These are phyloP conservation scores for Lagocephalus sceleratus DNA, from an alignment of 2,797 vertebrate species.

Conservation along the genomic window DNA sequence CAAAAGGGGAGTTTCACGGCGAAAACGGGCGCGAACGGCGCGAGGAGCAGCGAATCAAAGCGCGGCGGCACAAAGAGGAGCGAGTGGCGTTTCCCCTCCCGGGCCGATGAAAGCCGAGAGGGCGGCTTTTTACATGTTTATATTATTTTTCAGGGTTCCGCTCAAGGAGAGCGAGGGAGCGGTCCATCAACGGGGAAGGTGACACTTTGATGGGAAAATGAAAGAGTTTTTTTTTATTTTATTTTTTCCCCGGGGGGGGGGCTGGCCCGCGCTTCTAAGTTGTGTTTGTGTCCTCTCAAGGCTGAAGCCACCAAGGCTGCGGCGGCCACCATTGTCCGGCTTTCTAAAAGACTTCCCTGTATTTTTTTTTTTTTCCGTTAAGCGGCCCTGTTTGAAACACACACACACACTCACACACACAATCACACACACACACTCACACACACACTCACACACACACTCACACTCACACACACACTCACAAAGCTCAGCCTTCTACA, in stretches of 20 bases:
- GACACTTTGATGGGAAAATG: constrained; percentile 68
- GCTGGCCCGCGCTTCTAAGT: constrained; percentile 7
- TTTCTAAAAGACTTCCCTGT: constrained; percentile 34
- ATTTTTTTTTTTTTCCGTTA: constrained; percentile 17
- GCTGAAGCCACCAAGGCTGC: constrained; percentile 59
- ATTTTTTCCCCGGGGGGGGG: too few relatives aligned
- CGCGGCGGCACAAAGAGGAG: constrained; percentile 21
- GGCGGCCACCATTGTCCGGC: constrained; percentile 37
- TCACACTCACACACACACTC: constrained; percentile 12
- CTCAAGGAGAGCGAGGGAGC: constrained; percentile 49
- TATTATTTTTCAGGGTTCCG: constrained; percentile 56
- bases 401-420: background rate
- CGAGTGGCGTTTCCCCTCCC: constrained; percentile 8
- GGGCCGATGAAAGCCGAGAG: constrained; percentile 30
- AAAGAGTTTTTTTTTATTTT: constrained; percentile 32
- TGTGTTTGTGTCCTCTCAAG: constrained; percentile 47
- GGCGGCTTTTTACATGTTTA: constrained; percentile 41
- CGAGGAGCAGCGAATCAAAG: constrained; percentile 29
- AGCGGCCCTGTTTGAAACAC: constrained; percentile 25
- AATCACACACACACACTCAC: constrained; percentile 19
- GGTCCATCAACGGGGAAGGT: constrained; percentile 57
- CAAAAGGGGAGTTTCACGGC: constrained; percentile 38
- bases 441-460: background rate
- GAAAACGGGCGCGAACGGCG: constrained; percentile 36
- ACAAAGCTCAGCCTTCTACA: constrained; percentile 22